Evolutionary conservation across 2,113 vertebrate species (phyloP).

Genomic region (Plectropomus leopardus): DNA sequence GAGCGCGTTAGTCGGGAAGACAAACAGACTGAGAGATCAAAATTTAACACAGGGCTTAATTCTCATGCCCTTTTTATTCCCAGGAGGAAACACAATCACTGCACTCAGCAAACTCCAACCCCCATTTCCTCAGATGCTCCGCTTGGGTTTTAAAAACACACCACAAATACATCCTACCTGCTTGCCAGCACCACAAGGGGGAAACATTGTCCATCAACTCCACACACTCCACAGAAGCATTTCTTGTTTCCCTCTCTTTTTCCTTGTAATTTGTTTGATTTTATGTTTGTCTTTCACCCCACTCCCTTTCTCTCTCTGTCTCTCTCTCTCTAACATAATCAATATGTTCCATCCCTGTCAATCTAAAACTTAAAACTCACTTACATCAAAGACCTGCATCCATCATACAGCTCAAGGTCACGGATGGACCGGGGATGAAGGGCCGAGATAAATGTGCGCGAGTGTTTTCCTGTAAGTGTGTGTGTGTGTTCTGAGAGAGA

Average conservation of each 20-base stretch:
- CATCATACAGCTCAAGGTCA: conserved; percentile 83
- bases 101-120: conserved; percentile 54
- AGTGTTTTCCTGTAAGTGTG: conserved; percentile 67
- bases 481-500: conserved; percentile 28
- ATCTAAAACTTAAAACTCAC: conserved; percentile 80
- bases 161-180: conserved; percentile 68
- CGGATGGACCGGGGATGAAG: conserved; percentile 63
- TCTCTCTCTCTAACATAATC: conserved; percentile 68
- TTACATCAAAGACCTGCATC: conserved; percentile 76
- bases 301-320: conserved; percentile 4
- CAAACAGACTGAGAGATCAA: conserved; percentile 45
- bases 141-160: conserved; percentile 52
- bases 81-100: conserved; percentile 48
- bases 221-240: conserved; percentile 21
- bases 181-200: conserved; percentile 80
- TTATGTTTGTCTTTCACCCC: conserved; percentile 62
- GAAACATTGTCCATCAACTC: conserved; percentile 81
- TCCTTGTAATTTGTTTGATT: conserved; percentile 63
- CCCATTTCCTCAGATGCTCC: conserved; percentile 51
- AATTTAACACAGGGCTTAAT: conserved; percentile 67
- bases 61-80: conserved; percentile 61
- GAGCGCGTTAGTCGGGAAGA: conserved; percentile 27
- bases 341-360: conserved; percentile 73
- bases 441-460: conserved; percentile 71
- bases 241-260: conserved; percentile 11